phyloP scores from a whole-genome alignment of 2,888 invertebrate genomes.

The Cinara cedri region DNA sequence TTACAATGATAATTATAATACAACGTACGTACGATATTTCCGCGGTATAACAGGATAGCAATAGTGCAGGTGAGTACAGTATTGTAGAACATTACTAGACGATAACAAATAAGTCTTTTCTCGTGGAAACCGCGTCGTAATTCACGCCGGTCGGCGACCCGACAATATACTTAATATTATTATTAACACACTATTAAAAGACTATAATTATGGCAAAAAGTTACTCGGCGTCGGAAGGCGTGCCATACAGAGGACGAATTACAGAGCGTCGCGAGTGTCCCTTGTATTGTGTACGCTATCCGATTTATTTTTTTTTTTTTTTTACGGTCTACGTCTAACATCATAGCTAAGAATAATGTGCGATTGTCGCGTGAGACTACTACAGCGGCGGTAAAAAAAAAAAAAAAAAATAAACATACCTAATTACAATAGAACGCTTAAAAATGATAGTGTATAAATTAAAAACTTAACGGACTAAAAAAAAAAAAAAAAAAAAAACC shows the following conservation, averaged over 20 bases:
- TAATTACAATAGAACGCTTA: not conserved
- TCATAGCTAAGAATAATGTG: not conserved
- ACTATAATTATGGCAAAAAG: slow-evolving; percentile 55
- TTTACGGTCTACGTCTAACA: not conserved
- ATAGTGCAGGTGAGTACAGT: no score
- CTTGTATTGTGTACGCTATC: slow-evolving; percentile 5
- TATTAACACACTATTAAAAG: no score
- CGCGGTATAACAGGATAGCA: no score
- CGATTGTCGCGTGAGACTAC: no score
- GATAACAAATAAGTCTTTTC: slow-evolving; percentile 15
- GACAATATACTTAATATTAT: no score
- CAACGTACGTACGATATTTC: no score
- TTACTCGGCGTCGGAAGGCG: slow-evolving; percentile 35
- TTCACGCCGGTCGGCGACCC: no score
- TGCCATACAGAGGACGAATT: slow-evolving; percentile 5
- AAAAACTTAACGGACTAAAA: not conserved
- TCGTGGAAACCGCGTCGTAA: no score
- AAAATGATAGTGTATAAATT: slow-evolving; percentile 13
- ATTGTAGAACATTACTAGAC: no score
- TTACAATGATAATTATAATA: no score
- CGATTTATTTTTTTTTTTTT: no score
- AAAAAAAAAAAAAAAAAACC: not conserved
- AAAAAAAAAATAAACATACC: slow-evolving; percentile 18
- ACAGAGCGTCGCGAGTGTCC: not conserved
- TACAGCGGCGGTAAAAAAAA: not conserved